Percentiles rank a stretch among this genome's conserved stretches.
These are phyloP conservation scores for Platyrinchus mystaceus DNA, from an alignment of 2,797 vertebrate species.

Conservation along the genomic window DNA sequence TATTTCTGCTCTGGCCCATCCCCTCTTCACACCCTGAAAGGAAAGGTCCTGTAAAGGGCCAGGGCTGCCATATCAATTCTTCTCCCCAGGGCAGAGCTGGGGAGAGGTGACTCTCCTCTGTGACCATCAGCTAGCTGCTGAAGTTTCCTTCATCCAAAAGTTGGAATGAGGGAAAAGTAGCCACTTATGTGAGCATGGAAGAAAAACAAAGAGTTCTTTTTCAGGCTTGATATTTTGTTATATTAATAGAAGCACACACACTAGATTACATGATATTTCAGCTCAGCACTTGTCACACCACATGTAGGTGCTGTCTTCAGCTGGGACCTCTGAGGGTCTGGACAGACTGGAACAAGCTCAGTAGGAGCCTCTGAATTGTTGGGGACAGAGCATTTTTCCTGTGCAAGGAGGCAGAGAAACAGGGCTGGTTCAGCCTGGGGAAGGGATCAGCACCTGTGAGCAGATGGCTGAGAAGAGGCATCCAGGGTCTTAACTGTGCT, in stretches of 20 bases:
- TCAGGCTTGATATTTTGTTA: not conserved
- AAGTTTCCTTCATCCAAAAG: not conserved
- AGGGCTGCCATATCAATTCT: not conserved
- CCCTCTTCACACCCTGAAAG: not conserved
- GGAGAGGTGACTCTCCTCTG: fast-evolving
- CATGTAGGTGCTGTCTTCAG: fast-evolving
- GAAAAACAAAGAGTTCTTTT: not conserved
- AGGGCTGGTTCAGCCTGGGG: not conserved
- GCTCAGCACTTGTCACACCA: fast-evolving
- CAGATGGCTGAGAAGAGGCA: fast-evolving
- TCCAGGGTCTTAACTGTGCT: not conserved
- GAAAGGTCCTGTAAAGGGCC: not conserved
- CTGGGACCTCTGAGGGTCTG: fast-evolving
- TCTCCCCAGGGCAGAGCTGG: fast-evolving
- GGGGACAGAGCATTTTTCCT: fast-evolving
- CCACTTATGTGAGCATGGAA: not conserved
- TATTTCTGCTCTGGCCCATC: not conserved
- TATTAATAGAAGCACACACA: not conserved
- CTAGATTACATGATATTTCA: not conserved
- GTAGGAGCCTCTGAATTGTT: fast-evolving
- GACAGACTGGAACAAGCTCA: not conserved
- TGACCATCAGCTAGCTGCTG: not conserved
- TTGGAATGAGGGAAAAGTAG: not conserved
- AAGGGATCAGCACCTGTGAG: fast-evolving
- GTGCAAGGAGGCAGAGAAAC: fast-evolving